Conservation (phyloP, 2,888 invertebrate genomes). For the Perizoma flavofasciatum region DNA sequence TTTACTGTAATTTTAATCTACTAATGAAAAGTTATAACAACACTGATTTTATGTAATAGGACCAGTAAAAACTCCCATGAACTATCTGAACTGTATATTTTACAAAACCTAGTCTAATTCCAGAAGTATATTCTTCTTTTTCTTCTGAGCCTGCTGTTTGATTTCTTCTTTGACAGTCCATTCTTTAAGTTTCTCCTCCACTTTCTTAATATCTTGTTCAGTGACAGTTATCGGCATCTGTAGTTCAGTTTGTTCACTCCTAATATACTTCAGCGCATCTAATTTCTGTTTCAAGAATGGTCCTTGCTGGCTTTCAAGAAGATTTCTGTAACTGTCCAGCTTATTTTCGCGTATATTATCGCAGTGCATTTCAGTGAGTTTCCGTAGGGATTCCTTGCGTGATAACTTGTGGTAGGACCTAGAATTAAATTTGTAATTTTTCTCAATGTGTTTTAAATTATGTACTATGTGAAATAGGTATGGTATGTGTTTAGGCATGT, state of each 20-base stretch:
- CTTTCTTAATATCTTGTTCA: slow-evolving; percentile 86
- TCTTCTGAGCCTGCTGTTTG: slow-evolving; percentile 69
- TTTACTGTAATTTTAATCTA: neutral
- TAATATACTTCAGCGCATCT: slow-evolving; percentile 88
- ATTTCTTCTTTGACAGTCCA: slow-evolving; percentile 69
- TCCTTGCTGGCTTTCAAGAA: slow-evolving; percentile 88
- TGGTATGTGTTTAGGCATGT: too few relatives aligned
- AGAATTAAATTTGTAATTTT: slow-evolving; percentile 35
- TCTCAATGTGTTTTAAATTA: neutral
- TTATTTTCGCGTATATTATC: slow-evolving; percentile 86
- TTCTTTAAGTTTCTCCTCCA: slow-evolving; percentile 82
- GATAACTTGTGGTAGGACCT: slow-evolving; percentile 84
- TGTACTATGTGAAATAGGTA: too few relatives aligned
- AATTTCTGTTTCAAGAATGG: slow-evolving; percentile 89
- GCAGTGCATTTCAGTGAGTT: slow-evolving; percentile 89
- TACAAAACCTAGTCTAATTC: slow-evolving; percentile 16
- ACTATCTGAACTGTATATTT: slow-evolving; percentile 15
- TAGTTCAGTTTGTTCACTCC: slow-evolving; percentile 88
- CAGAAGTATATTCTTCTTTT: slow-evolving; percentile 61
- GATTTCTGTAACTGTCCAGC: slow-evolving; percentile 85
- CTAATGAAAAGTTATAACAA: too few relatives aligned
- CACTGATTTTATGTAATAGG: too few relatives aligned
- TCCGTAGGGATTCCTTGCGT: slow-evolving; percentile 88
- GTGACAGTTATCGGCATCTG: slow-evolving; percentile 86
- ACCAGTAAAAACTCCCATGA: neutral